A percentile compares a stretch with the other conserved stretches of the same genome.
Evolutionary conservation across 2,797 vertebrate species (phyloP).

Genomic region (Gallinago nigripennis): DNA sequence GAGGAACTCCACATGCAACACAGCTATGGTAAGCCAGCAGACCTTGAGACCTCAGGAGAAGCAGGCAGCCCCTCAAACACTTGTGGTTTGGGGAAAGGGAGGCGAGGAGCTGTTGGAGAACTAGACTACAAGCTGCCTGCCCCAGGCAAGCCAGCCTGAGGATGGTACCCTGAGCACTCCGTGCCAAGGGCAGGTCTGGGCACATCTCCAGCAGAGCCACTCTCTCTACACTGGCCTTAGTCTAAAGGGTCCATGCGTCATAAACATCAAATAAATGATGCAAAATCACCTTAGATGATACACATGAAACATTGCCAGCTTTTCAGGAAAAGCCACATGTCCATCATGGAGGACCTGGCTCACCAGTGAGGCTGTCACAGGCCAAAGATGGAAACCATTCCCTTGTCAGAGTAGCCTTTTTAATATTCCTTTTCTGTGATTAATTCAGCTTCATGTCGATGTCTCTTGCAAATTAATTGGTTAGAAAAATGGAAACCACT

Average conservation of each 20-base stretch:
- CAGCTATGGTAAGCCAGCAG: not conserved
- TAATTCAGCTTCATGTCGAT: not conserved
- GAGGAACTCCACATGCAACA: not conserved
- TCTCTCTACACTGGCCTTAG: not conserved
- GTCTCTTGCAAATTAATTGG: not conserved
- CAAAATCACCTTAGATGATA: not conserved
- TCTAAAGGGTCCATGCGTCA: not conserved
- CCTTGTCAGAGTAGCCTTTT: not conserved
- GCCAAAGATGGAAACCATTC: not conserved
- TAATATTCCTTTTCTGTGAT: not conserved
- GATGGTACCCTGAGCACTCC: fast-evolving
- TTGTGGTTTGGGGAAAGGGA: not conserved
- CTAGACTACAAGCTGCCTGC: not conserved
- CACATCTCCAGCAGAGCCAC: not conserved
- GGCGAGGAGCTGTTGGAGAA: not conserved
- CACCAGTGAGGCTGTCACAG: not conserved
- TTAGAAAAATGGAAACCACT: not conserved
- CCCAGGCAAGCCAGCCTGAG: not conserved
- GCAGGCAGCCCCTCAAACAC: not conserved
- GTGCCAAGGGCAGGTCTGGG: not conserved
- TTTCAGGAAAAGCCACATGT: not conserved
- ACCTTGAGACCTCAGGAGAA: not conserved
- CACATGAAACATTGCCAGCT: not conserved
- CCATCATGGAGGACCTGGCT: not conserved
- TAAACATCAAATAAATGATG: not conserved